A percentile compares a stretch with the other conserved stretches of the same genome.
Conservation (phyloP, 2,113 vertebrate species). For the Protomyctophum bolini region DNA sequence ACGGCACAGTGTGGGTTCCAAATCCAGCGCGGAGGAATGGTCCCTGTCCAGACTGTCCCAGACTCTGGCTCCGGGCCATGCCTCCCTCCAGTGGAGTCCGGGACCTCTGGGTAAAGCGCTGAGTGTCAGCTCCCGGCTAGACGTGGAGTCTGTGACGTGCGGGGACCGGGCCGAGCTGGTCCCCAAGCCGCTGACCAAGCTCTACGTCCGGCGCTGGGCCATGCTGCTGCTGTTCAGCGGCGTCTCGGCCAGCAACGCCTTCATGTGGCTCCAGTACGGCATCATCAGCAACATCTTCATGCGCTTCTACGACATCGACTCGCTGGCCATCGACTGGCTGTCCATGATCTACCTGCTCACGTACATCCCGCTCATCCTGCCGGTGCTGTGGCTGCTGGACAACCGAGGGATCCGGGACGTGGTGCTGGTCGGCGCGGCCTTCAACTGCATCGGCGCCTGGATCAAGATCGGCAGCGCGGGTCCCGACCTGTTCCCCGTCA, state of each 20-base stretch:
- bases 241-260: conserved; percentile 88
- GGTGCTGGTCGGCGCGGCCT: conserved; percentile 80
- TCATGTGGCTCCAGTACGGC: conserved; percentile 91
- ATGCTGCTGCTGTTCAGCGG: conserved; percentile 86
- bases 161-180: conserved; percentile 20
- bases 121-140: conserved; percentile 33
- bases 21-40: conserved; percentile 25
- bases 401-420: conserved; percentile 83
- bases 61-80: conserved; percentile 17
- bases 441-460: conserved; percentile 90
- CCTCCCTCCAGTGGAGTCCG: conserved; percentile 44
- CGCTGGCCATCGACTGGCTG: conserved; percentile 88
- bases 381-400: conserved; percentile 81
- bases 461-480: conserved; percentile 85
- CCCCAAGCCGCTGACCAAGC: conserved; percentile 49
- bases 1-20: conserved; percentile 42
- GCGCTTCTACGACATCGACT: conserved; percentile 81
- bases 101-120: conserved; percentile 39
- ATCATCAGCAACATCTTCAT: conserved; percentile 85
- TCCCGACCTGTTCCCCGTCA: conserved; percentile 80
- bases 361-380: conserved; percentile 87
- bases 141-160: neutral
- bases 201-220: conserved; percentile 84
- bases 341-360: conserved; percentile 87
- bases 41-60: conserved; percentile 7